Conservation (phyloP, 2,113 vertebrate species). For the Ellobius talpinus region DNA sequence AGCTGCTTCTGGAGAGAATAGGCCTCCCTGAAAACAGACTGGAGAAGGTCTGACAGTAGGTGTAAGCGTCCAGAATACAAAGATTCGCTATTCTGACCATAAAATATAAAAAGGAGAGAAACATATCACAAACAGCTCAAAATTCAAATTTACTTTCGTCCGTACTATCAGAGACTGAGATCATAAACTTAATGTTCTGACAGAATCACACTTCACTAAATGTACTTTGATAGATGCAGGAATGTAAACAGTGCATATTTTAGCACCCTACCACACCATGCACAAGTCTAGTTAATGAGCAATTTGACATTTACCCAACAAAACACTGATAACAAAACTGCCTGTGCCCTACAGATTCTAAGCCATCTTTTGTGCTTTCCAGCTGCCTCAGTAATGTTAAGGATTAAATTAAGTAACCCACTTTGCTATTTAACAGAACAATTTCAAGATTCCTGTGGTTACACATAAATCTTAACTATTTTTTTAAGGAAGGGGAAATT, state of each 20-base stretch:
- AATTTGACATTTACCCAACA: constrained; percentile 17
- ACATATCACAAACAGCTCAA: constrained; percentile 33
- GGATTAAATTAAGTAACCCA: not conserved
- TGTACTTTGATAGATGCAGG: not conserved
- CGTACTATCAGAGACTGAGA: not conserved
- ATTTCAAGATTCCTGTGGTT: constrained; percentile 19
- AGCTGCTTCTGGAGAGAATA: constrained; percentile 95
- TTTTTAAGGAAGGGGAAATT: not conserved
- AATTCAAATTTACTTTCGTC: constrained; percentile 36
- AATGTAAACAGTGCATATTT: not conserved
- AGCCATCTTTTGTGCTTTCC: not conserved
- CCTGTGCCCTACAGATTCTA: not conserved
- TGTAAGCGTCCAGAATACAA: constrained; percentile 93
- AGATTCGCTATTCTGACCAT: constrained; percentile 92
- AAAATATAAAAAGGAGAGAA: constrained; percentile 55
- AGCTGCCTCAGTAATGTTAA: not conserved
- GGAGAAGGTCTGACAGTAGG: constrained; percentile 95
- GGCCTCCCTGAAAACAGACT: constrained; percentile 94
- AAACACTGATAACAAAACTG: not conserved
- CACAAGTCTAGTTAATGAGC: not conserved
- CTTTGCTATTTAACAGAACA: not conserved
- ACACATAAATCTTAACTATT: not conserved
- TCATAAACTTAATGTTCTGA: not conserved
- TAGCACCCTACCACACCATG: not conserved
- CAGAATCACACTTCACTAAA: not conserved